Evolutionary conservation across 2,797 vertebrate species (phyloP).

Genomic region (Florisuga fusca): DNA sequence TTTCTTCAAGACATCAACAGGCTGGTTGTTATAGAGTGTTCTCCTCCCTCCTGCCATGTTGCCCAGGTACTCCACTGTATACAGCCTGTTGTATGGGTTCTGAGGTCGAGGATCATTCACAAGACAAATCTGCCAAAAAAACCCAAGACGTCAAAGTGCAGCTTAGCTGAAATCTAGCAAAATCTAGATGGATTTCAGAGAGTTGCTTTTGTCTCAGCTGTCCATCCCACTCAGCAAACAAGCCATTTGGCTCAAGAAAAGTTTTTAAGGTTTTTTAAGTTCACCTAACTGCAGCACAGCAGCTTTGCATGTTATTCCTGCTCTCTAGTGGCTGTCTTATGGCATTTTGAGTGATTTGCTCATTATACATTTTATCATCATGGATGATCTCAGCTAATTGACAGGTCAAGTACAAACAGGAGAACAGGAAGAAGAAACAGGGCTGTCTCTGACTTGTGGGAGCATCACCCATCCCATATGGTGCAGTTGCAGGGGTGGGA

Average conservation of each 20-base stretch:
- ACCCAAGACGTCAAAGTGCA: neutral
- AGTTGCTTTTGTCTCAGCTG: neutral
- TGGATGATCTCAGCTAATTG: neutral
- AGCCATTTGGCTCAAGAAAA: neutral
- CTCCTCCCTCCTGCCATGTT: constrained; percentile 92
- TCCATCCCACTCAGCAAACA: neutral
- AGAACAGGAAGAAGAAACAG: neutral
- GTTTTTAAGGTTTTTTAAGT: neutral
- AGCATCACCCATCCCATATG: neutral
- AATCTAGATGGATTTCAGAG: neutral
- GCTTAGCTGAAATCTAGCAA: neutral
- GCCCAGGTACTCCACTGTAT: constrained; percentile 93
- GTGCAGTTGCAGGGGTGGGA: neutral
- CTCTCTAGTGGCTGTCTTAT: neutral
- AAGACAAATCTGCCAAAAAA: constrained; percentile 86
- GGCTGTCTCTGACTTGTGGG: neutral
- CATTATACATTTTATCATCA: neutral
- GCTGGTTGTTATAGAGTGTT: constrained; percentile 95
- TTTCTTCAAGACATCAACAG: constrained; percentile 90
- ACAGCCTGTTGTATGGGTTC: constrained; percentile 91
- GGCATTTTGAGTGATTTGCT: neutral
- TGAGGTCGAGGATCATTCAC: constrained; percentile 96
- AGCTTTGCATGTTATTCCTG: neutral
- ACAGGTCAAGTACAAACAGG: neutral
- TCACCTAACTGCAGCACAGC: neutral